Evolutionary conservation across 2,888 invertebrate species (phyloP).

Genomic region (Cerastis rubricosa): DNA sequence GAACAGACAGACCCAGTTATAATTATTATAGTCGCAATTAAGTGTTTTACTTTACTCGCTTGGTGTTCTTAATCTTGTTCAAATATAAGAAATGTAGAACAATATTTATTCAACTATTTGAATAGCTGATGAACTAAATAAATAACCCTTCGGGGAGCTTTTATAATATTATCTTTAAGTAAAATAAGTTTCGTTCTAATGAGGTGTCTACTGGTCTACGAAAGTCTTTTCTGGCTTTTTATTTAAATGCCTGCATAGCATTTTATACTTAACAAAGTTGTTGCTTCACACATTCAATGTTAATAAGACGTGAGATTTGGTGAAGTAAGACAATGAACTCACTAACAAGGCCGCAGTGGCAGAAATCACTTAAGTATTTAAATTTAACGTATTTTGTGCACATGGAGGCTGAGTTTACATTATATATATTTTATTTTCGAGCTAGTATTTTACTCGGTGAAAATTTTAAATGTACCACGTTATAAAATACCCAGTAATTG

Average conservation of each 20-base stretch:
- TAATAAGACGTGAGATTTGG: slow-evolving; percentile 62
- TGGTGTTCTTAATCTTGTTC: slow-evolving; percentile 35
- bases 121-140: slow-evolving; percentile 41
- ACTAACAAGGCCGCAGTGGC: slow-evolving; percentile 65
- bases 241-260: slow-evolving; percentile 12
- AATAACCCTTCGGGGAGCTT: slow-evolving; percentile 37
- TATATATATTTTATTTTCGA: slow-evolving; percentile 17
- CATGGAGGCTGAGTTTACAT: slow-evolving; percentile 50
- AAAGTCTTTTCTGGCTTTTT: background rate
- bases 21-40: slow-evolving; percentile 23
- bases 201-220: background rate
- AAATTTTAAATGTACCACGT: background rate
- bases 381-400: slow-evolving; percentile 50
- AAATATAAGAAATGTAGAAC: slow-evolving; percentile 49
- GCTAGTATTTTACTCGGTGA: slow-evolving; percentile 17
- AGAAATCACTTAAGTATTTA: slow-evolving; percentile 63
- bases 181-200: slow-evolving; percentile 31
- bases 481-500: background rate
- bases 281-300: slow-evolving; percentile 43
- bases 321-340: slow-evolving; percentile 71
- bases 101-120: slow-evolving; percentile 45
- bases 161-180: slow-evolving; percentile 36
- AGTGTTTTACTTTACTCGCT: slow-evolving; percentile 37
- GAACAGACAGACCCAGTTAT: slow-evolving; percentile 18
- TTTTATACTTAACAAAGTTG: slow-evolving; percentile 19